Percentiles rank a stretch among this genome's conserved stretches.
Conservation (phyloP, 2,113 vertebrate genomes). For the Microtus pennsylvanicus region DNA sequence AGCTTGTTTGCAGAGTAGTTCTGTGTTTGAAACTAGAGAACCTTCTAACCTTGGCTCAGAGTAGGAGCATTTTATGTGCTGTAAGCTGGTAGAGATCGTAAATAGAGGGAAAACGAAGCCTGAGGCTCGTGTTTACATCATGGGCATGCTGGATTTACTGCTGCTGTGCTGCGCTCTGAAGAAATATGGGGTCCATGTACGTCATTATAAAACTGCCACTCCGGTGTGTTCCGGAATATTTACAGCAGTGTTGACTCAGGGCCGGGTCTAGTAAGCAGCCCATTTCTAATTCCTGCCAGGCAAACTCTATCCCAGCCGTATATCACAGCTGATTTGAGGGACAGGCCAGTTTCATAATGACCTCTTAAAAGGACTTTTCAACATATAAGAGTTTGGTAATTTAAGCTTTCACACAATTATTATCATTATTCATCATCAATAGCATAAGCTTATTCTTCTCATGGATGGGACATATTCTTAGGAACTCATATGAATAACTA, state of each 20-base stretch:
- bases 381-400: neutral
- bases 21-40: neutral
- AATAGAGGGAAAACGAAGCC: neutral
- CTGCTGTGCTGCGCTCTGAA: neutral
- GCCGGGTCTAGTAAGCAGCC: neutral
- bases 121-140: neutral
- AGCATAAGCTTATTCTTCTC: neutral
- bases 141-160: constrained; percentile 7
- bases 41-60: neutral
- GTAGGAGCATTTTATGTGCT: neutral
- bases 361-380: neutral
- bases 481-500: neutral
- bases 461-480: neutral
- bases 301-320: neutral
- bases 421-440: neutral
- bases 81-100: neutral
- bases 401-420: neutral
- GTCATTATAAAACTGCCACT: constrained; percentile 45
- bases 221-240: constrained; percentile 40
- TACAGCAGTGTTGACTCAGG: constrained; percentile 8
- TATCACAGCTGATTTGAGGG: neutral
- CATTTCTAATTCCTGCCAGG: neutral
- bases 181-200: constrained; percentile 24
- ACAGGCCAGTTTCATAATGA: neutral
- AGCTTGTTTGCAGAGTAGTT: neutral